Evolutionary conservation across 2,888 invertebrate genomes (phyloP), one percentile per base, ranked within the genome.

Genomic region (Galerucella nymphaeae): DNA sequence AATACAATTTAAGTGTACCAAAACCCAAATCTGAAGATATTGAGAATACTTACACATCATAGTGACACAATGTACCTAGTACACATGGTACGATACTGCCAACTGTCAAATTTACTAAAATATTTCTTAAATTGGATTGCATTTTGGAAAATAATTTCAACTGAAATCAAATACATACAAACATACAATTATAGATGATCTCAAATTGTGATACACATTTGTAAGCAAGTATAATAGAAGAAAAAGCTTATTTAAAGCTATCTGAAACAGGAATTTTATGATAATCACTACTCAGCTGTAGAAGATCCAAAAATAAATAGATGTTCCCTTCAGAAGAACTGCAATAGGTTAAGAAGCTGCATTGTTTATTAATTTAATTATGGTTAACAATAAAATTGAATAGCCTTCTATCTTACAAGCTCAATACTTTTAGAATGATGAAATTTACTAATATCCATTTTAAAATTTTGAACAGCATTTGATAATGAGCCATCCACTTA

Each of bases 41-140:
- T 53, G 18, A 9, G 9, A 14, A 73, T 77, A 77, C 77, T 77
- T 72, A 77, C 77, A 77, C 59, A 55, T 76, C 62, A 64, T 70
- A 68, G 18, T 55, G 61, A 74, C 71, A 75, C 55, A 77, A 75
- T 66, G 64, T 61, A 66, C 70, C 69, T 18, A 76, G 68, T 16
- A 70, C 3, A 45, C 69, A 64, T 53, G 76, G 74, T 20, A 74
- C 41, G 30, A 75, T 20, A 66, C 72, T 68, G 48, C 62, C 70
- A 53, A 63, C 57, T 48, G 66, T 48, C 53, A 76, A 16, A 69
- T 73, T 73, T 61, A 76, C 55, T 14, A 66, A 48, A 11, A 72
- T 48, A 59, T 76, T 73, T 16, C 50, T 53, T 11, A 16, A 65
- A 55, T 67, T 59, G 20, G 30, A 20, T 23, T 18, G 59, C 67